Base-by-base conservation (phyloP, 2,797 vertebrate species). In the Trichosurus vulpecula region DNA sequence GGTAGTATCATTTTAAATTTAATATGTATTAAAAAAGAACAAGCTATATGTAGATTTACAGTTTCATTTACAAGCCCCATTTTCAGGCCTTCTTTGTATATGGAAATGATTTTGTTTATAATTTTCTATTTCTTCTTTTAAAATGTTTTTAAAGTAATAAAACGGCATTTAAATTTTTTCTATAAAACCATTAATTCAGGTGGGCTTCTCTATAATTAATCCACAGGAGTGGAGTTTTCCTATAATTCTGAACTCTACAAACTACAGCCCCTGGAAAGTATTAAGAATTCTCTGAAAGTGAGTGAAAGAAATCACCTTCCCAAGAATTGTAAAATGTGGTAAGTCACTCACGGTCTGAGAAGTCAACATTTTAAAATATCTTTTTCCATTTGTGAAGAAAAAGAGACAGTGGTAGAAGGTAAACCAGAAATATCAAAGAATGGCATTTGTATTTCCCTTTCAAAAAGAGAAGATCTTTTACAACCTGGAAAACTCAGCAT, bases 401-500 rank as follows among this genome's bases (percentile, higher is more conserved):
- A 27, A 52, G 52, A 27, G 91, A 74, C 0, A 41, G 30, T 25
- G 19, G 90, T 29, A 29, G 92, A 54, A 92, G 92, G 92, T 0
- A 94, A 90, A 87, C 35, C 25, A 92, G 94, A 93, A 94, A 27
- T 35, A 57, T 35, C 53, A 11, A 92, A 87, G 94, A 97, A 93
- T 47, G 94, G 57, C 52, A 41, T 95, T 96, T 92, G 57, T 53
- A 66, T 47, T 92, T 93, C 94, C 61, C 90, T 95, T 96, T 94
- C 74, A 94, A 93, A 96, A 96, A 27, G 41, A 51, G 41, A 74
- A 2, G 66, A 87, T 87, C 66, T 81, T 47, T 47, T 81, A 92
- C 96, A 95, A 94, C 94, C 94, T 94, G 90, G 92, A 96, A 95
- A 93, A 95, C 94, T 66, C 29, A 58, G 96, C 93, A 94, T 95